Conservation (phyloP, 2,888 invertebrate species). For the Pogonocherus hispidulus region DNA sequence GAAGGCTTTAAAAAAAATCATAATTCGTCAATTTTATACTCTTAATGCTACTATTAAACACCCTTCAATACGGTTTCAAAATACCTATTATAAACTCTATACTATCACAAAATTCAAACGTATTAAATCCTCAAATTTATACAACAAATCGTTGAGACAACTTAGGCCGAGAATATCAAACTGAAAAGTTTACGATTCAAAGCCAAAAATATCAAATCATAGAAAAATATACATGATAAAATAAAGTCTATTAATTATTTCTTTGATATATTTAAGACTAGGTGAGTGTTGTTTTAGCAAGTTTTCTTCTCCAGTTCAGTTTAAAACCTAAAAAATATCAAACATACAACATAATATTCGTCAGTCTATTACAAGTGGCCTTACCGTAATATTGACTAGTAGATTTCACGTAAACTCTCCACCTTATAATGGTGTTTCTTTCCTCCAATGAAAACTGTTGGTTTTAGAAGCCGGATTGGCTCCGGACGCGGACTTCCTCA, state of each 20-base stretch:
- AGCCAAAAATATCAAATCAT: slow-evolving; percentile 39
- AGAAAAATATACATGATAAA: slow-evolving; percentile 46
- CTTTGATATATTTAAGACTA: slow-evolving; percentile 62
- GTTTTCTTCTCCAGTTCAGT: slow-evolving; percentile 50
- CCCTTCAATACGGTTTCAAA: slow-evolving; percentile 49
- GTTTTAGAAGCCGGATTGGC: slow-evolving; percentile 76
- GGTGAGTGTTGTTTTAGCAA: slow-evolving; percentile 60
- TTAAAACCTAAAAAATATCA: slow-evolving; percentile 50
- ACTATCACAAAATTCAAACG: slow-evolving; percentile 50
- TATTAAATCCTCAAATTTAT: slow-evolving; percentile 44
- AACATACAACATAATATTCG: neutral
- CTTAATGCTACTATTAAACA: slow-evolving; percentile 43
- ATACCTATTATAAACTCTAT: slow-evolving; percentile 49
- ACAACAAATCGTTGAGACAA: slow-evolving; percentile 50
- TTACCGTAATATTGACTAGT: slow-evolving; percentile 61
- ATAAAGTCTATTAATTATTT: slow-evolving; percentile 54
- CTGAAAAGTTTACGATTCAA: slow-evolving; percentile 39
- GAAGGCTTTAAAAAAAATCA: slow-evolving; percentile 29
- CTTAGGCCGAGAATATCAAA: slow-evolving; percentile 52
- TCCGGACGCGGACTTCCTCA: slow-evolving; percentile 74
- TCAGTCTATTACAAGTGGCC: neutral
- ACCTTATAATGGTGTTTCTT: slow-evolving; percentile 81
- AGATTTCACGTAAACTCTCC: slow-evolving; percentile 40
- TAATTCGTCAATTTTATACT: slow-evolving; percentile 30
- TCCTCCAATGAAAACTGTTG: slow-evolving; percentile 88